Evolutionary conservation across 2,888 invertebrate species (phyloP), one percentile per base, ranked within the genome.

Genomic region (Apamea sordens): DNA sequence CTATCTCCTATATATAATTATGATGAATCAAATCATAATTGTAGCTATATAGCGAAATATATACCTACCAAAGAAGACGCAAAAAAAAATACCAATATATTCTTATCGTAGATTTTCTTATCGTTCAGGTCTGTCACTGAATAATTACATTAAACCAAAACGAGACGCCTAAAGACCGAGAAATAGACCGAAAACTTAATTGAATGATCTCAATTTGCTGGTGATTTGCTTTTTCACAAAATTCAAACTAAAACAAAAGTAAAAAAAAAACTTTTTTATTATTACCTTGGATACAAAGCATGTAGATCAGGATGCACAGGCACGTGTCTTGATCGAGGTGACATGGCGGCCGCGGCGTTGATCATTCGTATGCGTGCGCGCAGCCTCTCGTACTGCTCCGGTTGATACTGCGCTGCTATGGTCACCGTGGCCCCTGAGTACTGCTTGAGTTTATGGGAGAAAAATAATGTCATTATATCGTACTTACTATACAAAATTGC

Each of bases 341-440:
- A 95, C 94, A 95, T 93, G 32, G 91, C 94, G 2, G 93, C 94
- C 0, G 95, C 96, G 0, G 96, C 97, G 88, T 97, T 97, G 89
- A 97, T 96, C 2, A 97, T 97, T 15, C 96, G 91, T 63, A 97
- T 97, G 89, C 97, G 95, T n/a, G 97, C 97, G 63, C 97, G 96
- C 86, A 97, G 87, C 44, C 96, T 90, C 88, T 96, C 96, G 87
- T 97, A 97, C 77, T 97, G 96, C 83, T 97, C 97, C 0, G 97
- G 97, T 83, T 97, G 97, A 88, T 97, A 97, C 88, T 97, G 97
- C 47, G 97, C 97, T 7, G 96, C 96, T 90, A 97, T 95, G n/a
- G 95, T 94, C 36, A 97, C 97, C 7, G 96, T 94, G 21, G 93
- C 93, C 3, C 97, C 97, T 4, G 97, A 96, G 90, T 97, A 97